phyloP scores from a whole-genome alignment of 2,797 vertebrate species.

The Sandelia bainsii region DNA sequence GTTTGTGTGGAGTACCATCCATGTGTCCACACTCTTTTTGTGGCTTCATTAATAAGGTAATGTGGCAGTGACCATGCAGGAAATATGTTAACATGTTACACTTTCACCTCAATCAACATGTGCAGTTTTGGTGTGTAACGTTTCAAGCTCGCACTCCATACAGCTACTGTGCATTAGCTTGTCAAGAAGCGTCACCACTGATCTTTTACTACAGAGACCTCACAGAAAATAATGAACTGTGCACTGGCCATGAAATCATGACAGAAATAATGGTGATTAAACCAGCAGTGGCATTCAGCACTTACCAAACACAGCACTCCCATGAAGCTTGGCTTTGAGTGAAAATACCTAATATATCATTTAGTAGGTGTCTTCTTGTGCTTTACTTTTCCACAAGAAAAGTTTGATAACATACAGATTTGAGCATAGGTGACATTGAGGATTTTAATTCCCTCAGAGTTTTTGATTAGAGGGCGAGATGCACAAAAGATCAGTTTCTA shows the following conservation, averaged over 20 bases:
- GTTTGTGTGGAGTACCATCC: slow-evolving; percentile 21
- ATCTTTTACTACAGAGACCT: slow-evolving; percentile 69
- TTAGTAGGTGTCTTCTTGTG: background rate
- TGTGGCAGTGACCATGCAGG: slow-evolving; percentile 5
- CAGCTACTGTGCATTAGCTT: slow-evolving; percentile 40
- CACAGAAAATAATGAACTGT: slow-evolving; percentile 71
- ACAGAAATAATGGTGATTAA: slow-evolving; percentile 65
- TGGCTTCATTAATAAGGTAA: slow-evolving; percentile 28
- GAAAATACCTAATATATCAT: background rate
- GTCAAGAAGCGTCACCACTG: slow-evolving; percentile 61
- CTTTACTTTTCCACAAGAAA: background rate
- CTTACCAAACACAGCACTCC: slow-evolving; percentile 14
- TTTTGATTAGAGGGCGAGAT: slow-evolving; percentile 50
- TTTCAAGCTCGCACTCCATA: slow-evolving; percentile 11
- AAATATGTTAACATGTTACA: slow-evolving; percentile 40
- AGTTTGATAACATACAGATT: slow-evolving; percentile 17
- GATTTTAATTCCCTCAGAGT: slow-evolving; percentile 41
- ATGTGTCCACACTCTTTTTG: slow-evolving; percentile 30
- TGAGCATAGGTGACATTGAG: background rate
- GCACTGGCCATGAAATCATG: slow-evolving; percentile 38
- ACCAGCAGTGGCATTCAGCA: slow-evolving; percentile 43
- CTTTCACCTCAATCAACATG: slow-evolving; percentile 41
- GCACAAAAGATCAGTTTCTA: slow-evolving; percentile 52
- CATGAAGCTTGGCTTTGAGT: slow-evolving; percentile 8
- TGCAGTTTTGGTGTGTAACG: slow-evolving; percentile 7